A percentile compares a stretch with the other conserved stretches of the same genome.
Evolutionary conservation across 2,113 vertebrate genomes (phyloP).

Genomic region (Lutjanus erythropterus): DNA sequence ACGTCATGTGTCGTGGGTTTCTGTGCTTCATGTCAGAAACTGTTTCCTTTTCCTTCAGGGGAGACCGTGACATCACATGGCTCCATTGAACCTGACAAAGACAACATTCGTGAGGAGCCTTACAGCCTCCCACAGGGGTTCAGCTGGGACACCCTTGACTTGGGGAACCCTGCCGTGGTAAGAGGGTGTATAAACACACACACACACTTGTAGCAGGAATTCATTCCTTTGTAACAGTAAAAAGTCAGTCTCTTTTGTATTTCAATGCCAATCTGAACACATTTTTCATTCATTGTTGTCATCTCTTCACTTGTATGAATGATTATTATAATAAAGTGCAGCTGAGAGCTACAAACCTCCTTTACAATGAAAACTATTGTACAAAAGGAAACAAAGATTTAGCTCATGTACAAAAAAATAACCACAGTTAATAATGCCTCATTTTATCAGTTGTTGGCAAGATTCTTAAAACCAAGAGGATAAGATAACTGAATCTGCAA

Average conservation of each 20-base stretch:
- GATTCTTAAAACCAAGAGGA: background rate
- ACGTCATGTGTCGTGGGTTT: background rate
- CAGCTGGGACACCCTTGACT: constrained; percentile 95
- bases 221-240: too few relatives aligned
- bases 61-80: constrained; percentile 97
- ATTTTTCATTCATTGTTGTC: background rate
- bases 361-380: background rate
- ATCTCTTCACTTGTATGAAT: background rate
- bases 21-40: background rate
- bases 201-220: background rate
- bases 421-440: too few relatives aligned
- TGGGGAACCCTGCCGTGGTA: constrained; percentile 94
- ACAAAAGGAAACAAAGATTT: too few relatives aligned
- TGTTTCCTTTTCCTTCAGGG: constrained; percentile 76
- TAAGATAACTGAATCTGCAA: too few relatives aligned
- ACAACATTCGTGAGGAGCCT: constrained; percentile 94
- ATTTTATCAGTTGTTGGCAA: background rate
- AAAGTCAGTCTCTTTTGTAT: too few relatives aligned
- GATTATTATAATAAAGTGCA: background rate
- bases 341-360: background rate
- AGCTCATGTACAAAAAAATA: too few relatives aligned
- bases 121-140: constrained; percentile 97
- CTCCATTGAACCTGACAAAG: constrained; percentile 96
- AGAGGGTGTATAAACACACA: constrained; percentile 56
- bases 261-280: too few relatives aligned